These are phyloP conservation scores for Strongylocentrotus purpuratus DNA, from an alignment of 35 echinoderm and acorn worm genomes.

Conservation along the genomic window DNA sequence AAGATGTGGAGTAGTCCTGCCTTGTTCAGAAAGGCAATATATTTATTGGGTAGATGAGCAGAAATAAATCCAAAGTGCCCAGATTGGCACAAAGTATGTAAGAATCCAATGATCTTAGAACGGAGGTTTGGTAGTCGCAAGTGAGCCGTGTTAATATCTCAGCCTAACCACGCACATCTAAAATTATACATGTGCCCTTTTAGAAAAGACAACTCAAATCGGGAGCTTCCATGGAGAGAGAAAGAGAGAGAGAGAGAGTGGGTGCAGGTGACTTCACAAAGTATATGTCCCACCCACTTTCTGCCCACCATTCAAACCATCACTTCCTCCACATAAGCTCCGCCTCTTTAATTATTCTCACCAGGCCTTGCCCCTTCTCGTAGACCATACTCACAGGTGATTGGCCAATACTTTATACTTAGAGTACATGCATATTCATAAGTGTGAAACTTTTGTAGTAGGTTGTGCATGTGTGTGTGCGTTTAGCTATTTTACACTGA, in stretches of 20 bases:
- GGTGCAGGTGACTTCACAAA: neutral
- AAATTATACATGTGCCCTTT: neutral
- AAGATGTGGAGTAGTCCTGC: neutral
- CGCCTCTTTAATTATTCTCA: neutral
- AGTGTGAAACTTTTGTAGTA: neutral
- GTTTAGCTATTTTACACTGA: neutral
- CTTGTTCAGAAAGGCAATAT: neutral
- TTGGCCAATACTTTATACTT: slow-evolving; percentile 23
- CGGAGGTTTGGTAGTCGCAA: neutral
- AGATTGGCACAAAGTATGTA: neutral
- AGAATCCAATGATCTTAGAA: neutral
- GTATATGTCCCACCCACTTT: neutral
- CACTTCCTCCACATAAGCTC: neutral
- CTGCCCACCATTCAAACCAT: slow-evolving; percentile 1
- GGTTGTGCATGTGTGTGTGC: neutral
- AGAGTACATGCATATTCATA: neutral
- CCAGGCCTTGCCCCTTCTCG: neutral
- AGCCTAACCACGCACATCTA: neutral
- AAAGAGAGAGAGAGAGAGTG: neutral
- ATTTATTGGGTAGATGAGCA: neutral
- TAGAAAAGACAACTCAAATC: neutral
- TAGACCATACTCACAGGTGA: neutral
- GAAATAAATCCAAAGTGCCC: slow-evolving; percentile 3
- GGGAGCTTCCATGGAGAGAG: neutral
- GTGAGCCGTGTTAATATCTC: neutral